Evolutionary conservation across 2,113 vertebrate species (phyloP), one percentile per base, ranked within the genome.

Genomic region (Nerophis lumbriciformis): DNA sequence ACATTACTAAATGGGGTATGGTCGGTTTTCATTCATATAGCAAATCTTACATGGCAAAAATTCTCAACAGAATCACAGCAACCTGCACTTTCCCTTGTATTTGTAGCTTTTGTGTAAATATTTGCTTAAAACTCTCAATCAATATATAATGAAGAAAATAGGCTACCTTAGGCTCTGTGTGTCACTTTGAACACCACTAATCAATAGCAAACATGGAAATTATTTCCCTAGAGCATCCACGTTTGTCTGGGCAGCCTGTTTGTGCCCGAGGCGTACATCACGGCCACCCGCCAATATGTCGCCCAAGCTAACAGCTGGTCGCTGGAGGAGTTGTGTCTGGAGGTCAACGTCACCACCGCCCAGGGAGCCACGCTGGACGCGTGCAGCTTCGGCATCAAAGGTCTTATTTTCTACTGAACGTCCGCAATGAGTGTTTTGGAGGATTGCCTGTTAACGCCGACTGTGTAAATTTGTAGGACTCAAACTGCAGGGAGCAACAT

Each of bases 291-390:
- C 68, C 97, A 99, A 5, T 99, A 98, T 0, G 97, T 98, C 79
- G 97, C 97, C 6, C 97, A 99, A 53, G 97, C 93, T 15, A 99
- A 98, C 88, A 98, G 96, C 78, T 99, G 97, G 97, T 99, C 97
- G 15, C 90, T 99, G 82, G 97, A 99, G 79, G 97, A 99, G 63
- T 93, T 99, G 13, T 94, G 92, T 60, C 92, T 99, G 8, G 95
- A 99, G 81, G 97, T 99, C 79, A 97, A 90, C 0, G 94, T 99
- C 68, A 98, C 95, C 48, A 92, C 90, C 0, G 90, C 90, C 0
- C 95, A 95, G 87, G 91, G 90, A 0, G 88, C 94, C 0, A 71
- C 90, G 0, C 89, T 99, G 60, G 97, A 99, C 2, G 95, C 97
- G 0, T 99, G 95, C 92, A 99, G 97, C 85, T 99, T 99, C 4